Base-by-base conservation (phyloP, 2,797 vertebrate species). In the Urocyon cinereoargenteus region DNA sequence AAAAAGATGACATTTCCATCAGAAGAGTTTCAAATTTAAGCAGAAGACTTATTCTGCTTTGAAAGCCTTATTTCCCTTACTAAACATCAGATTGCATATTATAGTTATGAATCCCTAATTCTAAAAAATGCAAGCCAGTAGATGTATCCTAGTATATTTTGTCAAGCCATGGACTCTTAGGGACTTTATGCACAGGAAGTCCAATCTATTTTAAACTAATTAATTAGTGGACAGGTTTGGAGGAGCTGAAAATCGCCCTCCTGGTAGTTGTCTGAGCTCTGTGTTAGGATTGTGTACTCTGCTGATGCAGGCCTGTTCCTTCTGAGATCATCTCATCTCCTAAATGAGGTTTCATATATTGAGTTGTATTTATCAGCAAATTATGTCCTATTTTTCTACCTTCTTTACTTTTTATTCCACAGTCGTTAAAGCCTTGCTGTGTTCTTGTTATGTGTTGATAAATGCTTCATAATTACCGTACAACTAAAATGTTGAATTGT, bases 381-480 rank as follows among this genome's bases (percentile, higher is more conserved):
- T 93, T 62, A 55, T 22, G 14, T 62, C 9, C 45, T 84, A 1
- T n/a, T 96, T 84, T 94, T 75, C 61, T 95, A 28, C 53, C 16
- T 92, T 90, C 77, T 96, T 91, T 62, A 57, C 13, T 45, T 89
- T 94, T 96, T 75, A 88, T 96, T 96, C 16, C 15, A 57, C 68
- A 34, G 77, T 95, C 72, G 57, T 93, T 96, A 94, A 96, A 90
- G 66, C 57, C 68, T 96, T 73, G 34, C 73, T 79, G 11, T 86
- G 83, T 81, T 83, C 89, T 92, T 73, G 13, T 93, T 94, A 78
- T 31, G 5, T 78, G 49, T 83, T 97, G 87, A 95, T 90, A 90
- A 96, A 88, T 96, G 78, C 59, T 93, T 87, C 13, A 18, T 90
- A 90, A 96, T 97, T 94, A 85, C 40, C 26, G 12, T 85, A 64